Conservation (phyloP, 2,113 vertebrate species). For the Caranx ignobilis region DNA sequence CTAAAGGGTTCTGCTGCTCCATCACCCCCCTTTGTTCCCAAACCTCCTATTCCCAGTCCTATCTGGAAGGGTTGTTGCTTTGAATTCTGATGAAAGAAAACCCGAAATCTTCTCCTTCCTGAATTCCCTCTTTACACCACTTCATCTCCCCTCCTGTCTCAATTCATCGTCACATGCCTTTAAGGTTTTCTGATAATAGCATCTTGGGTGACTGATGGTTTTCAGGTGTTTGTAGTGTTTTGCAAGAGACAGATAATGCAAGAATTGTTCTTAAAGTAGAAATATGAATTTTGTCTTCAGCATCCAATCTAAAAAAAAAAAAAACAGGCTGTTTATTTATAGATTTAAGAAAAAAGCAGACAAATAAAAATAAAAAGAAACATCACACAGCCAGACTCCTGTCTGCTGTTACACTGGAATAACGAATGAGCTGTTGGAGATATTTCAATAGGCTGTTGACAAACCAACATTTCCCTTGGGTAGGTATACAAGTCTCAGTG, state of each 20-base stretch:
- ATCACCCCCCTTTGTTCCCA: constrained; percentile 40
- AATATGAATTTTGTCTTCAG: constrained; percentile 23
- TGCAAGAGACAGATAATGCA: constrained; percentile 21
- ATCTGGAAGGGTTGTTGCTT: constrained; percentile 43
- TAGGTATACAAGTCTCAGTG: constrained; percentile 24
- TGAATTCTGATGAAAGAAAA: constrained; percentile 64
- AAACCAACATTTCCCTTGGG: constrained; percentile 52
- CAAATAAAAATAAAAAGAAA: constrained; percentile 38
- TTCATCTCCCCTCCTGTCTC: constrained; percentile 34
- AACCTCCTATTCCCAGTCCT: constrained; percentile 50
- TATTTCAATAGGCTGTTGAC: constrained; percentile 49
- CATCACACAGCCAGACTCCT: constrained; percentile 40
- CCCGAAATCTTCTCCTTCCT: not conserved
- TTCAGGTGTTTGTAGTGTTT: constrained; percentile 12
- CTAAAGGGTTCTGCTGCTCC: constrained; percentile 27
- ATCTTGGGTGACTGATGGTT: constrained; percentile 15
- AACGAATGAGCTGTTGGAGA: constrained; percentile 28
- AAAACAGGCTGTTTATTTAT: constrained; percentile 64
- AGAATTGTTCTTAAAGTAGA: constrained; percentile 25
- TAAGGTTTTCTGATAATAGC: constrained; percentile 16
- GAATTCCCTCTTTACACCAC: constrained; percentile 17
- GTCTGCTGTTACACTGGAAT: constrained; percentile 16
- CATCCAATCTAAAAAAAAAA: constrained; percentile 13
- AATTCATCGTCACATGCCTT: constrained; percentile 6
- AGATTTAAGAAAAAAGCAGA: constrained; percentile 64